phyloP scores from a whole-genome alignment of 2,797 vertebrate species.

The Ptychadena robeensis region DNA sequence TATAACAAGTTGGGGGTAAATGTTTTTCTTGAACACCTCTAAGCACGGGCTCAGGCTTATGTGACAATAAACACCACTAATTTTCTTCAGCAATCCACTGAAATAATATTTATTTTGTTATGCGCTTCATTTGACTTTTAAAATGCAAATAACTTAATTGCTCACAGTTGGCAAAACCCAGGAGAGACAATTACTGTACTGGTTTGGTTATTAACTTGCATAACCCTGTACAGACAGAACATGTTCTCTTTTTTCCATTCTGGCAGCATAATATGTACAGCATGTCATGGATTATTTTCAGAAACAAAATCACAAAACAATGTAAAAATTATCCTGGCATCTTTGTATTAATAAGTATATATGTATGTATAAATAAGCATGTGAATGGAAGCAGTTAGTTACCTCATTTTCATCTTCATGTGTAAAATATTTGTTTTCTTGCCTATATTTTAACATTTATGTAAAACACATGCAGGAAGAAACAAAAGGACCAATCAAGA shows the following conservation, averaged over 20 bases:
- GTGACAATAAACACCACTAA: neutral
- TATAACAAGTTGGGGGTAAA: neutral
- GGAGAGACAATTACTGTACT: constrained; percentile 6
- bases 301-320: neutral
- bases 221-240: neutral
- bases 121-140: constrained; percentile 7
- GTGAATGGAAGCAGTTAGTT: no score
- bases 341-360: no score
- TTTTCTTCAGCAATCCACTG: neutral
- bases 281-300: neutral
- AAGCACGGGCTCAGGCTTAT: neutral
- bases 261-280: neutral
- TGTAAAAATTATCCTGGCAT: no score
- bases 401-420: no score
- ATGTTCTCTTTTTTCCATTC: neutral
- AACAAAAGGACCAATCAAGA: no score
- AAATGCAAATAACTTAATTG: constrained; percentile 30
- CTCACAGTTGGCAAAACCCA: constrained; percentile 31
- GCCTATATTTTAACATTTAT: no score
- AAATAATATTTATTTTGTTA: neutral
- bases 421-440: no score
- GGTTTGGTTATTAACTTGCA: constrained; percentile 11
- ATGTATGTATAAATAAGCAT: no score
- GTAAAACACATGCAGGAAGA: no score
- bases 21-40: neutral